Conservation (phyloP, 2,113 vertebrate species). For the Sebastes fasciatus region DNA sequence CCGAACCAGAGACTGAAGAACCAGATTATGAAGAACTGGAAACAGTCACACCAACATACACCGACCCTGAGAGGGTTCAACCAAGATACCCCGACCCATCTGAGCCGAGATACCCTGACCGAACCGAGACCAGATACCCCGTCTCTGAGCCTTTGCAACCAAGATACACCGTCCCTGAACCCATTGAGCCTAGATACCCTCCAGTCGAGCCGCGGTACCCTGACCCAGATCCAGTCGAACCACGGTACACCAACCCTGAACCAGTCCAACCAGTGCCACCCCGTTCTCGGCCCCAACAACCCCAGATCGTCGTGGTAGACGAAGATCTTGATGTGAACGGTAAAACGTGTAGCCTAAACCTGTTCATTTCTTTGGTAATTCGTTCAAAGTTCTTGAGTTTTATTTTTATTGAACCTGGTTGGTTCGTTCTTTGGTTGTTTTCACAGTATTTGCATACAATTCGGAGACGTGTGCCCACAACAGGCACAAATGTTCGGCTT, state of each 20-base stretch:
- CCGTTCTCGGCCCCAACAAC: constrained; percentile 78
- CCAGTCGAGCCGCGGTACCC: constrained; percentile 1
- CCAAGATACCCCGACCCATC: not conserved
- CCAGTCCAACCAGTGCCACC: constrained; percentile 43
- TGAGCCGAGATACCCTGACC: not conserved
- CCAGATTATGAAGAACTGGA: no score
- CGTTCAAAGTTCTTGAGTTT: not conserved
- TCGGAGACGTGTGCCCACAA: constrained; percentile 87
- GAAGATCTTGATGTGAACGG: constrained; percentile 87
- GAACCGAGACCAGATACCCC: not conserved
- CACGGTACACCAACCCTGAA: not conserved
- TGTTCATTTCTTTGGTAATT: not conserved
- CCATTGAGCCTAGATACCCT: not conserved
- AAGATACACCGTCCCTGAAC: not conserved
- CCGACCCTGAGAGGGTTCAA: not conserved
- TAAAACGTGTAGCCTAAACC: constrained; percentile 21
- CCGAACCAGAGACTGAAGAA: not conserved
- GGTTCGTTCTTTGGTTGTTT: not conserved
- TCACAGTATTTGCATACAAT: constrained; percentile 90
- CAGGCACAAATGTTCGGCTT: constrained; percentile 89
- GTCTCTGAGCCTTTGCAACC: constrained; percentile 13
- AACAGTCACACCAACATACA: constrained; percentile 5
- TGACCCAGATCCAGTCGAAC: not conserved
- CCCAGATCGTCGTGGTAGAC: constrained; percentile 86
- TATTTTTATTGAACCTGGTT: not conserved